Evolutionary conservation across 2,113 vertebrate genomes (phyloP).

Genomic region (Saiga tatarica): DNA sequence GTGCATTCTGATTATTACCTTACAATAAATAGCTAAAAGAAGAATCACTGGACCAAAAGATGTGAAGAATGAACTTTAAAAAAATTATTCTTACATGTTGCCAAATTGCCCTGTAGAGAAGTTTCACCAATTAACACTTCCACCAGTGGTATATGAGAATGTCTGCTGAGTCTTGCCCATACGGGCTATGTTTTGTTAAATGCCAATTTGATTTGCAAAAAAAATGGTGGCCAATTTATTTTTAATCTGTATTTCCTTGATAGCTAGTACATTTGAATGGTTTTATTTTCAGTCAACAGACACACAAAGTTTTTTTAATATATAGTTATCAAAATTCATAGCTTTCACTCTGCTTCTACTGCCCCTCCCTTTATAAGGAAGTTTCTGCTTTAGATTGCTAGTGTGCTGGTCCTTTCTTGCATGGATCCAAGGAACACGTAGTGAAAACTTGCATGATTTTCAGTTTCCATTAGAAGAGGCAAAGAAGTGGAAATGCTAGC

Average conservation of each 20-base stretch:
- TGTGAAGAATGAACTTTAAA: slow-evolving; percentile 51
- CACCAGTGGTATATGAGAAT: slow-evolving; percentile 43
- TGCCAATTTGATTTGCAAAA: slow-evolving; percentile 54
- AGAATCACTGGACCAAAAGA: slow-evolving; percentile 54
- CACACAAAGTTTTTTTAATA: neutral
- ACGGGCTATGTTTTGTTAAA: slow-evolving; percentile 51
- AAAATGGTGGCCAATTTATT: slow-evolving; percentile 39
- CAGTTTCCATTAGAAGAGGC: neutral
- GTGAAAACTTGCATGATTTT: neutral
- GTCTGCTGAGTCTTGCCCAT: slow-evolving; percentile 56
- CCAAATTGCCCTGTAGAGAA: slow-evolving; percentile 63
- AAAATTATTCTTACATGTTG: slow-evolving; percentile 54
- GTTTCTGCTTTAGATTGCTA: neutral
- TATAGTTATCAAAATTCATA: neutral
- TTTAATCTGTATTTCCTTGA: slow-evolving; percentile 57
- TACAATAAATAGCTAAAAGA: slow-evolving; percentile 51
- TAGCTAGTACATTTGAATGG: slow-evolving; percentile 42
- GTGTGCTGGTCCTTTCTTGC: neutral
- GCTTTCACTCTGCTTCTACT: neutral
- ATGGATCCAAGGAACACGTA: neutral
- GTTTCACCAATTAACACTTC: slow-evolving; percentile 68
- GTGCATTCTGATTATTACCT: slow-evolving; percentile 42
- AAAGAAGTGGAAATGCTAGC: neutral
- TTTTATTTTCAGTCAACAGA: slow-evolving; percentile 57
- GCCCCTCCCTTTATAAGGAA: neutral